Evolutionary conservation across 2,113 vertebrate species (phyloP), one percentile per base, ranked within the genome.

Genomic region (Propithecus coquereli): DNA sequence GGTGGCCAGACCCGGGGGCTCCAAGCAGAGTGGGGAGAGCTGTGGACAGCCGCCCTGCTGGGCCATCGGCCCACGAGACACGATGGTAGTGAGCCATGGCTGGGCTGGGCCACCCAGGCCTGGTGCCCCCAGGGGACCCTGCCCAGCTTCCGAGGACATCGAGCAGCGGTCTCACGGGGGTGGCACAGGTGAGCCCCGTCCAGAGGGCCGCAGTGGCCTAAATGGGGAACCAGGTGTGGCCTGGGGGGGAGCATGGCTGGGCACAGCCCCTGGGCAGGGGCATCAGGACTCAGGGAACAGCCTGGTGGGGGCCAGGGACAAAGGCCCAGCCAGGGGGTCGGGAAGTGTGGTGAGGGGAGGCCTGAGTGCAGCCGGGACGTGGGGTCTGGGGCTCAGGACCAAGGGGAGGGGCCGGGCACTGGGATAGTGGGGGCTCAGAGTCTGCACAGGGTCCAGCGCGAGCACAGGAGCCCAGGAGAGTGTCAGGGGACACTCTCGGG

Each of bases 231-330:
- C 59, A 2, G 59, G 2, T 2, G 25, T 47, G 45, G 54, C 40
- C 83, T 37, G n/a, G 6, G 18, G 4, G 23, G 12, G 54, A n/a
- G 17, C 52, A 54, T 2, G 0, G 54, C 8, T 32, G 23, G 30
- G 23, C 2, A n/a, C 30, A 4, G 9, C 63, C n/a, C 22, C 32
- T 66, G 45, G 63, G n/a, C 47, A 57, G 34, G 14, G 10, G 20
- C 34, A 0, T 7, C 34, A 13, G 18, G 13, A 32, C 79, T 12
- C 47, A 8, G 57, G 3, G 11, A 4, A 13, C 1, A 22, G 25
- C 45, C 22, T 1, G 20, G 17, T 1, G 1, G 27, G 66, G 17
- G 5, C 0, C 0, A 6, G 32, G 37, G 14, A 32, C 63, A 66
- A 66, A 11, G 63, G 32, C 20, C 43, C 70, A 18, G 20, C 23